These are phyloP conservation scores for Dendroctonus valens DNA, from an alignment of 1,140 invertebrate genomes.

Conservation along the genomic window DNA sequence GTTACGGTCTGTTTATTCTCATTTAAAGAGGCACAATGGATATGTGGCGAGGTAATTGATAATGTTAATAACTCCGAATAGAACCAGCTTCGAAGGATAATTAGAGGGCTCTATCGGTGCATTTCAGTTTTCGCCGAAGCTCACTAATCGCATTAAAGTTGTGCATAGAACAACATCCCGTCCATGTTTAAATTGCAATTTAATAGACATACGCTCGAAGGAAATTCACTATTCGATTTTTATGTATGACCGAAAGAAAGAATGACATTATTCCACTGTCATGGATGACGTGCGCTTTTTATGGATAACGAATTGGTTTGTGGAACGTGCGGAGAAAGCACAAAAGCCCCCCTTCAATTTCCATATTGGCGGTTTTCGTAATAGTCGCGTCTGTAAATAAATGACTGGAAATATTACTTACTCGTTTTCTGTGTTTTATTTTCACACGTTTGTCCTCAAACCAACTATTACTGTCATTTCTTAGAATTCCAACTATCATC, in stretches of 20 bases:
- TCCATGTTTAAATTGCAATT: too few relatives aligned
- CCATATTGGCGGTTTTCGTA: neutral
- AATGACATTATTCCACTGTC: conserved; percentile 2
- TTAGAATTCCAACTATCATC: too few relatives aligned
- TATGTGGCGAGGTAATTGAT: conserved; percentile 4
- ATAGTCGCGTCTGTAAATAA: neutral
- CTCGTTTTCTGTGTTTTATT: too few relatives aligned
- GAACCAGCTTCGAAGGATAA: neutral
- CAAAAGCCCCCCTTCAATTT: neutral
- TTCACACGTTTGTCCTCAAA: too few relatives aligned
- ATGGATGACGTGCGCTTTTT: conserved; percentile 6
- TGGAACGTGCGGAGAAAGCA: neutral
- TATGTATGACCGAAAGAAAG: too few relatives aligned
- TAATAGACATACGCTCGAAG: too few relatives aligned
- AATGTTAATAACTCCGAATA: conserved; percentile 1
- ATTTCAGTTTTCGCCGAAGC: too few relatives aligned
- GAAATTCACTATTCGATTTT: too few relatives aligned
- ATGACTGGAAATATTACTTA: too few relatives aligned
- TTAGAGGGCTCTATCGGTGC: neutral
- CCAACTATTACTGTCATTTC: too few relatives aligned
- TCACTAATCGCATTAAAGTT: too few relatives aligned
- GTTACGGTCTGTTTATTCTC: conserved; percentile 5
- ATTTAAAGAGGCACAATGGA: conserved; percentile 7
- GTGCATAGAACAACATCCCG: too few relatives aligned
- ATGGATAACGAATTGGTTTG: conserved; percentile 7